Evolutionary conservation across 2,113 vertebrate species (phyloP).

Genomic region (Suricata suricatta): DNA sequence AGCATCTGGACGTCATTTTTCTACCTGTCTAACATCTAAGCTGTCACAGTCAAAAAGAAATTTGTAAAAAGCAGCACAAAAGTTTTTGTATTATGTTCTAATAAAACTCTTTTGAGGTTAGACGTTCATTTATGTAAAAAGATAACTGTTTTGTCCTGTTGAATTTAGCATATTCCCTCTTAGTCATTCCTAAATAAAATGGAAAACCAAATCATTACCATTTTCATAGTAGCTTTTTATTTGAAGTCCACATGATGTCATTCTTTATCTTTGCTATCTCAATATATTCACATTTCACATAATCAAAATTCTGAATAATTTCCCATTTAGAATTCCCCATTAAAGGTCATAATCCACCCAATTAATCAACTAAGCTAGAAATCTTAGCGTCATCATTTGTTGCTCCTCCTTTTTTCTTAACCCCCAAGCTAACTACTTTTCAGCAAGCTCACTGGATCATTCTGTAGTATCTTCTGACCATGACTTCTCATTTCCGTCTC

Average conservation of each 20-base stretch:
- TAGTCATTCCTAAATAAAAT: slow-evolving; percentile 51
- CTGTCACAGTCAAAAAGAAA: not conserved
- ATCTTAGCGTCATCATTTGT: not conserved
- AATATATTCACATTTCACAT: not conserved
- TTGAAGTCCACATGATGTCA: slow-evolving; percentile 23
- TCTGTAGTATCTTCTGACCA: not conserved
- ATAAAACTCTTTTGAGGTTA: not conserved
- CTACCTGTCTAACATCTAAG: not conserved
- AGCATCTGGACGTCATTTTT: not conserved
- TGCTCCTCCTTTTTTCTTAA: not conserved
- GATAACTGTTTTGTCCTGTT: not conserved
- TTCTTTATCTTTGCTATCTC: slow-evolving; percentile 19
- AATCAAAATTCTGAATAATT: slow-evolving; percentile 38
- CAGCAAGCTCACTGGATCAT: not conserved
- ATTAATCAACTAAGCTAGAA: not conserved
- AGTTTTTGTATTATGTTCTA: not conserved
- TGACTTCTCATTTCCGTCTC: not conserved
- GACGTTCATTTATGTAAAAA: slow-evolving; percentile 11
- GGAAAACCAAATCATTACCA: slow-evolving; percentile 30
- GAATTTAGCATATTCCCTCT: slow-evolving; percentile 5
- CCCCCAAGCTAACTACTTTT: not conserved
- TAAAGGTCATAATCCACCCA: slow-evolving; percentile 18
- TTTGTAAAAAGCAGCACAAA: not conserved
- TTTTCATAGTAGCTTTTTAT: slow-evolving; percentile 46
- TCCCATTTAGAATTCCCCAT: not conserved